Conservation (phyloP, 1,140 invertebrate genomes). For the Drosophila pseudoobscura region DNA sequence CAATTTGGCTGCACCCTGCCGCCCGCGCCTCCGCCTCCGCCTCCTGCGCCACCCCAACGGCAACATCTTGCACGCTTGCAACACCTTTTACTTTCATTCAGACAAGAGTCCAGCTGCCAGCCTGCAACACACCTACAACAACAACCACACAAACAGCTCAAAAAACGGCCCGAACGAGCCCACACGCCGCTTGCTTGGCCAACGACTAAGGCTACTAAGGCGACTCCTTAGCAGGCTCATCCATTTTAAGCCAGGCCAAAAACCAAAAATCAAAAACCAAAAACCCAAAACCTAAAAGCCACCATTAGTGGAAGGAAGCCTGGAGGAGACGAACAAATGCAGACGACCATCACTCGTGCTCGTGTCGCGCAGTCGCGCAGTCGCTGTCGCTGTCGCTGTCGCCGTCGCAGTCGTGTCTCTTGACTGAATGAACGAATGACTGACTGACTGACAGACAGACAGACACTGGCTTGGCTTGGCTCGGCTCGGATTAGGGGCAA, state of each 20-base stretch:
- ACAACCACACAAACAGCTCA: conserved; percentile 6
- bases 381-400: too few species aligned
- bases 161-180: conserved; percentile 31
- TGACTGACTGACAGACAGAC: too few species aligned
- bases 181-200: conserved; percentile 44
- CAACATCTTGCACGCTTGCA: conserved; percentile 19
- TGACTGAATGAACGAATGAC: too few species aligned
- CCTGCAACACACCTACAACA: conserved; percentile 43
- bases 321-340: background rate
- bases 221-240: conserved; percentile 67
- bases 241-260: conserved; percentile 69
- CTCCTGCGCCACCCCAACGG: too few species aligned
- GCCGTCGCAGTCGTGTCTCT: too few species aligned
- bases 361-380: too few species aligned
- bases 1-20: conserved; percentile 29
- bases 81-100: conserved; percentile 76
- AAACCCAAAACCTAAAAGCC: conserved; percentile 60
- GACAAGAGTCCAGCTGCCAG: conserved; percentile 57
- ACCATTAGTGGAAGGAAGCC: conserved; percentile 61
- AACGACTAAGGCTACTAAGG: conserved; percentile 7
- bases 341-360: background rate
- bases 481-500: too few species aligned
- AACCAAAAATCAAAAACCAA: conserved; percentile 66
- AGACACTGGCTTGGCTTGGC: too few species aligned
- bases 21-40: too few species aligned